Evolutionary conservation across 2,888 invertebrate genomes (phyloP), one percentile per base, ranked within the genome.

Genomic region (Leptura quadrifasciata): DNA sequence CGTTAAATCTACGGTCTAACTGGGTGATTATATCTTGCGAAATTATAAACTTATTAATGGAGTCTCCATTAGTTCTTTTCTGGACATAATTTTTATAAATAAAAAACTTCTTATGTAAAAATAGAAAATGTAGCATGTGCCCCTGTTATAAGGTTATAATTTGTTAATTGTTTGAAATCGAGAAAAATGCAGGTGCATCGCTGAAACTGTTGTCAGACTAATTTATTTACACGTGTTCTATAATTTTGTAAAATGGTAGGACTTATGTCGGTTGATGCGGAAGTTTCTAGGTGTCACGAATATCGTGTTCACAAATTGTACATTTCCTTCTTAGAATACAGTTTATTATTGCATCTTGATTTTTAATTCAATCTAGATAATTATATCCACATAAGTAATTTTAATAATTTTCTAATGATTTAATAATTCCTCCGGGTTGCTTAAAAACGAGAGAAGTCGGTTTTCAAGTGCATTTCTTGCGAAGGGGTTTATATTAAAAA

Each of bases 251-350:
- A 47, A 76, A 72, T 72, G 8, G 12, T 5, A 73, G 54, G 69
- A 76, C 75, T 72, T 80, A 67, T 77, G 71, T 78, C 69, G 73
- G 75, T 73, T 18, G 70, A 80, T 75, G 76, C 79, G 81, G 80
- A 82, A 82, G 80, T 79, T 58, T 52, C 60, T 72, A 74, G 64
- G 54, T 80, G 79, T 81, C 81, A 81, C 81, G 81, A 82, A 82
- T 79, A 75, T 79, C 80, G 81, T 80, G 81, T 80, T 64, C 74
- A 80, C 80, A 80, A 82, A 82, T 79, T 82, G 82, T 79, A 74
- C 70, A 80, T 77, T 81, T 81, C 81, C 82, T 79, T 79, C 76
- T 74, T 27, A 57, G 75, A 80, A 75, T 75, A 52, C 52, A 52
- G 20, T 47, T 57, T 57, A 20, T 47, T 47, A 47, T 47, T 47